Evolutionary conservation across 2,888 invertebrate genomes (phyloP).

Genomic region (Auanema sp.): DNA sequence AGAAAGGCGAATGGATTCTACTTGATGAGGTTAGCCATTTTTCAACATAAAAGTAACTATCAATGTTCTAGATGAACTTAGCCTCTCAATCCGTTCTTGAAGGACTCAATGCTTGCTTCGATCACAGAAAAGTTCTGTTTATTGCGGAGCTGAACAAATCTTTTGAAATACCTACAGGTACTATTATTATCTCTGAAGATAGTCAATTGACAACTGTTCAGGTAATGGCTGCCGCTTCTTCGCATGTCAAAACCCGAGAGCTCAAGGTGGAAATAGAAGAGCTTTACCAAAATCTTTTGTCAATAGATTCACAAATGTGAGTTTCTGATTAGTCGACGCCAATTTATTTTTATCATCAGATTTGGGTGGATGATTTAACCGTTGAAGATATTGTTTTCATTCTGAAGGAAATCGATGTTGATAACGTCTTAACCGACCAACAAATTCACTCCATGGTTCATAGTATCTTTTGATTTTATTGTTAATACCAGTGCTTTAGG

Average conservation of each 20-base stretch:
- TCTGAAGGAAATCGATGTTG: constrained; percentile 31
- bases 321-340: background rate
- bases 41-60: no score
- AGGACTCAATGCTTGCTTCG: constrained; percentile 95
- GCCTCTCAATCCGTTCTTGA: constrained; percentile 97
- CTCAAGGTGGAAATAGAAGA: constrained; percentile 91
- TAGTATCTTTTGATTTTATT: constrained; percentile 1
- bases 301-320: constrained; percentile 88
- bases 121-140: constrained; percentile 92
- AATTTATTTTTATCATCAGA: constrained; percentile 15
- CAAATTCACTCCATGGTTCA: constrained; percentile 30
- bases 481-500: constrained; percentile 9
- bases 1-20: constrained; percentile 90
- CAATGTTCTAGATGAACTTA: constrained; percentile 76
- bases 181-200: constrained; percentile 3
- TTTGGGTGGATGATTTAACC: constrained; percentile 50
- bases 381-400: constrained; percentile 40
- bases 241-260: constrained; percentile 94
- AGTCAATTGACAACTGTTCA: no score
- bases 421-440: constrained; percentile 19
- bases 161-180: constrained; percentile 21
- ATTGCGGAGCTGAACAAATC: constrained; percentile 83
- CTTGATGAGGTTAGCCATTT: constrained; percentile 81
- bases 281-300: constrained; percentile 94
- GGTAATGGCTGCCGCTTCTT: constrained; percentile 78